phyloP scores from a whole-genome alignment of 2,797 vertebrate species.

The Ceyx erithaca region DNA sequence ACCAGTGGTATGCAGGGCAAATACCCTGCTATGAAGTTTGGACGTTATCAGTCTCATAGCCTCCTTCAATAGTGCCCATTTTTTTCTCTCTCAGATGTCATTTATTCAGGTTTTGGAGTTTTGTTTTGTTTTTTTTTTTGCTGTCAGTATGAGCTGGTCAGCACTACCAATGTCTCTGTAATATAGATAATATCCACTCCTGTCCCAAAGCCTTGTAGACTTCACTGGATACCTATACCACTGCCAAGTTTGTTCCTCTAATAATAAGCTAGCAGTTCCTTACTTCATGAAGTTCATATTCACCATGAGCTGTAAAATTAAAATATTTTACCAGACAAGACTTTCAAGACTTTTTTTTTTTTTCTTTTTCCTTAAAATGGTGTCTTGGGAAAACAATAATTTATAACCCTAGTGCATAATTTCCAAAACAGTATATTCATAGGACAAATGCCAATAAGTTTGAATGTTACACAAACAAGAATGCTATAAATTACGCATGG shows the following conservation, averaged over 20 bases:
- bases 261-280: neutral
- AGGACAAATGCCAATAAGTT: slow-evolving; percentile 74
- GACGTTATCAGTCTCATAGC: accelerated
- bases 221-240: neutral
- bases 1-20: neutral
- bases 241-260: neutral
- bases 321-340: slow-evolving; percentile 51
- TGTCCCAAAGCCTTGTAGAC: neutral
- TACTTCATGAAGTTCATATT: neutral
- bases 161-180: neutral
- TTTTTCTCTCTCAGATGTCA: neutral
- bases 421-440: slow-evolving; percentile 76
- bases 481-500: slow-evolving; percentile 69
- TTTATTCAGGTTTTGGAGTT: neutral
- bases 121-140: neutral
- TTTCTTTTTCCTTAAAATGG: neutral
- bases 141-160: neutral
- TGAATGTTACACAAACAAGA: slow-evolving; percentile 74
- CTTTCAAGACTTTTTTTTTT: slow-evolving; percentile 24
- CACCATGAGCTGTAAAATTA: neutral
- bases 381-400: slow-evolving; percentile 65
- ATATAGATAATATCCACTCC: neutral
- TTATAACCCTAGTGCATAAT: slow-evolving; percentile 58
- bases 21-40: neutral
- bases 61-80: neutral